These are phyloP conservation scores for Megaptera novaeangliae DNA, from an alignment of 2,113 vertebrate species.

Conservation along the genomic window DNA sequence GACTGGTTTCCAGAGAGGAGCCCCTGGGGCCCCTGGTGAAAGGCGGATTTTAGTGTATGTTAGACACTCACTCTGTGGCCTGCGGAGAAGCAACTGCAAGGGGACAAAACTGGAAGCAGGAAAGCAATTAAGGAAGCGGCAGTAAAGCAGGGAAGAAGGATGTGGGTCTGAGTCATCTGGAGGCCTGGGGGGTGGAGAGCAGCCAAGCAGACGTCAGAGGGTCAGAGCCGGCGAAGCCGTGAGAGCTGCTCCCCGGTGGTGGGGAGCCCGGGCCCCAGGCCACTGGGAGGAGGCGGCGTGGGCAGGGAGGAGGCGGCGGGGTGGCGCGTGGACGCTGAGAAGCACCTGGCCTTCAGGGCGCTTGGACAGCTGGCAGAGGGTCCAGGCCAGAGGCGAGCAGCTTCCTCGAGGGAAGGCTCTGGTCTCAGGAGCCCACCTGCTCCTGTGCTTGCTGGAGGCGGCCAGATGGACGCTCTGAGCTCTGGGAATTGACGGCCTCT, in stretches of 20 bases:
- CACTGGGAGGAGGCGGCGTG: background rate
- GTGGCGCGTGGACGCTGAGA: background rate
- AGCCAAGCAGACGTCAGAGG: background rate
- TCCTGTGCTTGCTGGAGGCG: background rate
- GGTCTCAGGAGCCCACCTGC: background rate
- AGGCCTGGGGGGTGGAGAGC: background rate
- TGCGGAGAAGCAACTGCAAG: background rate
- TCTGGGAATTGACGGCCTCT: background rate
- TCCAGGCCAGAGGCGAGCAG: background rate
- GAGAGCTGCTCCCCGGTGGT: background rate
- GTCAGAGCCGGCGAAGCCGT: accelerated
- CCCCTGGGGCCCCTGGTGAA: accelerated
- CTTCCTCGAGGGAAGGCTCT: background rate
- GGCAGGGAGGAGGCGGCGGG: no score
- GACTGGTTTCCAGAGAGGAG: background rate
- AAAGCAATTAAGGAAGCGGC: background rate
- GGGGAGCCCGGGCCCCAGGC: background rate
- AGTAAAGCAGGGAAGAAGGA: background rate
- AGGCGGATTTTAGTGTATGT: no score
- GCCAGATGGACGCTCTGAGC: background rate
- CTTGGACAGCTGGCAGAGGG: no score
- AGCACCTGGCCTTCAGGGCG: no score
- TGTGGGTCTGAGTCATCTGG: background rate
- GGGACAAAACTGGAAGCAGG: background rate
- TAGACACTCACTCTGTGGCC: background rate